A percentile compares a stretch with the other conserved stretches of the same genome.
phyloP scores from a whole-genome alignment of 2,888 invertebrate species.

The Heliconius charithonia region DNA sequence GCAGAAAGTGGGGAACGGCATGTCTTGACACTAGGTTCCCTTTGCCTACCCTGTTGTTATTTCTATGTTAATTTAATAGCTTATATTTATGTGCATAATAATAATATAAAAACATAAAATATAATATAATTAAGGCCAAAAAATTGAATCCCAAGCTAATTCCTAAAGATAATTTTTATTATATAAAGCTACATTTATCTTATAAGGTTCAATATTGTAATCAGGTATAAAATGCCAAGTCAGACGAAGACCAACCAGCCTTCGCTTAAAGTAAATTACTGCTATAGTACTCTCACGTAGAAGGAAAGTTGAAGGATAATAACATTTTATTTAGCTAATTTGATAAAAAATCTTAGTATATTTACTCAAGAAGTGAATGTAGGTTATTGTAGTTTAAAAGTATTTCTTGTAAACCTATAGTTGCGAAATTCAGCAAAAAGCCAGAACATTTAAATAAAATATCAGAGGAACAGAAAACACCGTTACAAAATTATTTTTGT shows the following conservation, averaged over 20 bases:
- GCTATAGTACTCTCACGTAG: background rate
- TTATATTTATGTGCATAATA: background rate
- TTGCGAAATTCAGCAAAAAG: too few relatives aligned
- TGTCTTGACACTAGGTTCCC: too few relatives aligned
- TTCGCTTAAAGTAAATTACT: slow-evolving; percentile 2
- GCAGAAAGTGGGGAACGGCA: too few relatives aligned
- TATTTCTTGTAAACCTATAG: too few relatives aligned
- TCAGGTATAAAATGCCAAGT: background rate
- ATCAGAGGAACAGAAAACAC: too few relatives aligned
- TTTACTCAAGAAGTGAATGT: too few relatives aligned
- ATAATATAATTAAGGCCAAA: background rate
- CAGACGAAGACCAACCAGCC: background rate
- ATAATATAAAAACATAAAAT: background rate
- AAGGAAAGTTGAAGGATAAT: background rate
- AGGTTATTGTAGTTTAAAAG: too few relatives aligned
- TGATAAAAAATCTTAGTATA: background rate
- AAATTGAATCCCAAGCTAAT: background rate
- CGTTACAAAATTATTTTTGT: too few relatives aligned
- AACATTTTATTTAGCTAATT: background rate
- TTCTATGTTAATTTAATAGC: background rate
- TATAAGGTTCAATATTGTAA: slow-evolving; percentile 7
- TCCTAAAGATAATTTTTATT: background rate
- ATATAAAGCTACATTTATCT: background rate
- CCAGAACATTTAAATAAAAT: too few relatives aligned
- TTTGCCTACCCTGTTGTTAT: too few relatives aligned